Evolutionary conservation across 2,888 invertebrate genomes (phyloP).

Genomic region (Blera fallax): DNA sequence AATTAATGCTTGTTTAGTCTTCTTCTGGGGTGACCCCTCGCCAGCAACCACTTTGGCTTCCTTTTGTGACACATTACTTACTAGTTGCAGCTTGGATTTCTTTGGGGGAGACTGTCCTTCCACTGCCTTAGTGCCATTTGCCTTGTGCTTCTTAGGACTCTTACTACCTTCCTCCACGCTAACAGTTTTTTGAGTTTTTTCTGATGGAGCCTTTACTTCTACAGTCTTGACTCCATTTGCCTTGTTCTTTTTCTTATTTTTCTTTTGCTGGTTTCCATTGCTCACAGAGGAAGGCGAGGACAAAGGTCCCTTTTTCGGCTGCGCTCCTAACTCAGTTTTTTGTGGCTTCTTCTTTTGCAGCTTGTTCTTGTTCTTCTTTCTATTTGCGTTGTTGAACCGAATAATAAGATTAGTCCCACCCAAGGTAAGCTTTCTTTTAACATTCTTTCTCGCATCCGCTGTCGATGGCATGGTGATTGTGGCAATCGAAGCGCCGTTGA

Average conservation of each 20-base stretch:
- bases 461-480: constrained; percentile 78
- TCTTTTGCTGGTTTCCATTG: background rate
- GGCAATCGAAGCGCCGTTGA: constrained; percentile 75
- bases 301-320: background rate
- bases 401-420: constrained; percentile 75
- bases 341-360: background rate
- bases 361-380: constrained; percentile 6
- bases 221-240: background rate
- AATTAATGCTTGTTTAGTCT: too few relatives aligned
- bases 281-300: background rate
- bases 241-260: background rate
- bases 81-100: background rate
- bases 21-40: background rate
- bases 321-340: background rate
- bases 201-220: background rate
- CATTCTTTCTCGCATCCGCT: constrained; percentile 75
- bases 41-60: background rate
- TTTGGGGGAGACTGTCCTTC: background rate
- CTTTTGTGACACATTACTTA: background rate
- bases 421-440: constrained; percentile 74
- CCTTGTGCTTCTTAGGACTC: background rate
- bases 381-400: constrained; percentile 74
- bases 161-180: background rate
- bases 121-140: background rate
- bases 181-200: too few relatives aligned